Conservation (phyloP, 2,888 invertebrate genomes). For the Ornithoptera priamus region DNA sequence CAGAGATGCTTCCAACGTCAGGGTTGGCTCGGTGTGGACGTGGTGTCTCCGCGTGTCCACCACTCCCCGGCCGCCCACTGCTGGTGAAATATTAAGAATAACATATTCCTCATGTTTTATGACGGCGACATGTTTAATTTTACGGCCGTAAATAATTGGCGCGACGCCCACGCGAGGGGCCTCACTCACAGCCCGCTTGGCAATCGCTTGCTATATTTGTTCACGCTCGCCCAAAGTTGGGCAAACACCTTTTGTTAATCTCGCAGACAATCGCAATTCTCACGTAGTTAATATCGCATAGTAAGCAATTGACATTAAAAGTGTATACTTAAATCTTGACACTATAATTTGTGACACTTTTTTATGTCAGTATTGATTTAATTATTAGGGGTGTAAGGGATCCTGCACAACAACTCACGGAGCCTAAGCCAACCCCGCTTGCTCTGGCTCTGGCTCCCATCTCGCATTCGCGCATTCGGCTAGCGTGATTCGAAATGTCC, state of each 20-base stretch:
- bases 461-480: too few species aligned
- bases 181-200: conserved; percentile 16
- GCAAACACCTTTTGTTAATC: conserved; percentile 6
- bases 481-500: too few species aligned
- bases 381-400: too few species aligned
- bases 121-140: conserved; percentile 48
- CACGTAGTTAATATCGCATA: conserved; percentile 23
- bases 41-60: conserved; percentile 36
- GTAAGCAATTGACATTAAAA: too few species aligned
- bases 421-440: too few species aligned
- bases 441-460: too few species aligned
- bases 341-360: too few species aligned
- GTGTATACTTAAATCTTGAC: too few species aligned
- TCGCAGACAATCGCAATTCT: conserved; percentile 15
- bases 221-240: conserved; percentile 14
- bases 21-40: conserved; percentile 35
- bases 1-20: conserved; percentile 29
- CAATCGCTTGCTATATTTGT: conserved; percentile 18
- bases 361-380: too few species aligned
- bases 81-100: conserved; percentile 39
- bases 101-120: conserved; percentile 52
- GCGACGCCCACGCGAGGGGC: conserved; percentile 26
- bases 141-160: conserved; percentile 46
- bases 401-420: too few species aligned
- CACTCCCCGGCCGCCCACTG: conserved; percentile 40